phyloP scores from a whole-genome alignment of 1,140 invertebrate genomes.

The Plectus sambesii region DNA sequence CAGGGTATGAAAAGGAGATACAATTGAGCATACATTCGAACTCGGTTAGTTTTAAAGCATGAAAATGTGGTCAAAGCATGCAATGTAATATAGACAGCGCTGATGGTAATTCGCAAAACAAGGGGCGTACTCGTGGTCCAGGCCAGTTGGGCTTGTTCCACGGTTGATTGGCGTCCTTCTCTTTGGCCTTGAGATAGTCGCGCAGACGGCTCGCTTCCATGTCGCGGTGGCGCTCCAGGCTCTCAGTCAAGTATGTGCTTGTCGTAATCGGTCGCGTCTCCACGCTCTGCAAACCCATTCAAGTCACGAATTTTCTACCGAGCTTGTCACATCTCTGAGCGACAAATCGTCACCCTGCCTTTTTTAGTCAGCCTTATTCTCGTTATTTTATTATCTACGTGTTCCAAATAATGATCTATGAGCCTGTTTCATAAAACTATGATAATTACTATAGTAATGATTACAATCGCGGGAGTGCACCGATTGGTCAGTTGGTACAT shows the following conservation, averaged over 20 bases:
- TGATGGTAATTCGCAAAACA: too few relatives aligned
- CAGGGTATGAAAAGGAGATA: too few relatives aligned
- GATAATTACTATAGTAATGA: too few relatives aligned
- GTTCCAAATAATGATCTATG: not conserved
- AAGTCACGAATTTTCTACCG: slow-evolving; percentile 26
- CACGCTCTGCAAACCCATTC: slow-evolving; percentile 27
- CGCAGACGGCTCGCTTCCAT: slow-evolving; percentile 28
- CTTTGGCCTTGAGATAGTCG: slow-evolving; percentile 34
- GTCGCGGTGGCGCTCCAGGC: slow-evolving; percentile 36
- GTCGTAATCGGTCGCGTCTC: slow-evolving; percentile 36
- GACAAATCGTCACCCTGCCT: too few relatives aligned
- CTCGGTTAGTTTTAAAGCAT: too few relatives aligned
- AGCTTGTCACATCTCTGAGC: slow-evolving; percentile 13
- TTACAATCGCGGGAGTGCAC: too few relatives aligned
- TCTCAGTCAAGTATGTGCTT: slow-evolving; percentile 36
- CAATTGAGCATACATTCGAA: too few relatives aligned
- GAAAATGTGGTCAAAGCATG: too few relatives aligned
- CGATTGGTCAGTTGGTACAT: too few relatives aligned
- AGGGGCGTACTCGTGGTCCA: slow-evolving; percentile 28
- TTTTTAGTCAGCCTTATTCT: too few relatives aligned
- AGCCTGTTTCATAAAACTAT: too few relatives aligned
- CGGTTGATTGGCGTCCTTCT: slow-evolving; percentile 34
- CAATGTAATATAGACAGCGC: too few relatives aligned
- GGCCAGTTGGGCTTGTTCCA: slow-evolving; percentile 42
- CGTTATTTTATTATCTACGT: slow-evolving; percentile 5